Conservation (phyloP, 2,113 vertebrate genomes). For the Neodontobutis hainanensis region DNA sequence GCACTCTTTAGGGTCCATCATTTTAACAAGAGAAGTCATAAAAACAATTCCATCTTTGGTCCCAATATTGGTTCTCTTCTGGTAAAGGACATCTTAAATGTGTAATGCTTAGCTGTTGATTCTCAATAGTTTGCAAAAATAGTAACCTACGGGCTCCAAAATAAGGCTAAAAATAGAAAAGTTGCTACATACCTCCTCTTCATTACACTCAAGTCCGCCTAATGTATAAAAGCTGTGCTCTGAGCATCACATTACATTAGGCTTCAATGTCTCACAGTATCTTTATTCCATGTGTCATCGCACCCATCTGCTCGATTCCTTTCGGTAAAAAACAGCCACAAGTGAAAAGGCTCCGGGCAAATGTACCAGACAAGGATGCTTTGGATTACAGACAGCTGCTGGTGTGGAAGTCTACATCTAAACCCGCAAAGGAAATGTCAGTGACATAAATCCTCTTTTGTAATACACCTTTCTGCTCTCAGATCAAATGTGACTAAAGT, state of each 20-base stretch:
- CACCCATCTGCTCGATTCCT: constrained; percentile 40
- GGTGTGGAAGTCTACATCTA: constrained; percentile 32
- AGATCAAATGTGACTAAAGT: constrained; percentile 24
- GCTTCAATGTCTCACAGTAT: constrained; percentile 4
- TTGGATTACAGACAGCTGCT: constrained; percentile 55
- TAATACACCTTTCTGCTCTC: constrained; percentile 19
- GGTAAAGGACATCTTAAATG: too few species aligned
- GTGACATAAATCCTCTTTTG: constrained; percentile 26
- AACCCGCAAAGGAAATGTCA: constrained; percentile 12
- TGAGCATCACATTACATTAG: background rate
- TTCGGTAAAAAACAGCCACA: constrained; percentile 46
- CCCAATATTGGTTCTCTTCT: too few species aligned
- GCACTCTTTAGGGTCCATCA: too few species aligned
- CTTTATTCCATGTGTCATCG: constrained; percentile 22
- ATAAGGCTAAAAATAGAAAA: background rate
- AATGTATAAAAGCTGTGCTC: background rate
- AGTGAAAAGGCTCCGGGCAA: constrained; percentile 40
- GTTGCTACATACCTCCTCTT: background rate
- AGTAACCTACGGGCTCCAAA: too few species aligned
- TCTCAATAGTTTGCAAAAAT: too few species aligned
- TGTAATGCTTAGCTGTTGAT: too few species aligned
- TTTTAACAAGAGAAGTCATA: too few species aligned
- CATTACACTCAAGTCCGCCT: background rate
- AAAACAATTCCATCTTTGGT: too few species aligned
- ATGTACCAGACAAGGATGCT: constrained; percentile 53